Evolutionary conservation across 2,113 vertebrate species (phyloP), one percentile per base, ranked within the genome.

Genomic region (Amblyopsis rosae): DNA sequence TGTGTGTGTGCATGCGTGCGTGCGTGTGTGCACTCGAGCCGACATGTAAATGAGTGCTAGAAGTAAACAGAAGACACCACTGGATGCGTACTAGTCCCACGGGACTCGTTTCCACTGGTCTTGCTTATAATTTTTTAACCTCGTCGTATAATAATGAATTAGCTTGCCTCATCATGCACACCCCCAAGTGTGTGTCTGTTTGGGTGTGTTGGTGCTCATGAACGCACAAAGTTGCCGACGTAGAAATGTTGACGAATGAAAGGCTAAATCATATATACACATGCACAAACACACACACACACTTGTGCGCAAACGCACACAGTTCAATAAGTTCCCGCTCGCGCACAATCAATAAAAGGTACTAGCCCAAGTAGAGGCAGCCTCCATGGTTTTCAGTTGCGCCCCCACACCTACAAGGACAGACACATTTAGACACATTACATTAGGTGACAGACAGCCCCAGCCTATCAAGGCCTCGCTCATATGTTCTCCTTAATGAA

Each of bases 1-100:
- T 66, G 35, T 81, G 66, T 73, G 81, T 65, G 76, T 83, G 69
- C 71, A 65, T 71, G 63, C 48, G 35, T 60, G 51, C 80, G 77
- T 66, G 35, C 79, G 67, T 73, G 81, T 65, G 78, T 83, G 69
- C 71, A 65, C 62, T 70, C 72, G 69, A 67, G 54, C 56, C 70
- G 35, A 8, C 35, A 41, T 41, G 35, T 54, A 66, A 76, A 88
- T 87, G 77, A 76, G 70, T 79, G 87, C 82, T 26, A 77, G 7
- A 63, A 76, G 72, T 84, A 83, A 87, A 86, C 86, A 86, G 66
- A 78, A 76, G 50, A 70, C 76, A 79, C 68, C 72, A 75, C 63
- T 80, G 66, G 64, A 59, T 64, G 70, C 75, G 70, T 74, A 77
- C 69, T 72, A 55, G 49, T 77, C 72, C 70, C 60, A 7, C 3